A percentile compares a stretch with the other conserved stretches of the same genome.
phyloP scores from a whole-genome alignment of 2,797 vertebrate genomes.

The Presbytis comata region DNA sequence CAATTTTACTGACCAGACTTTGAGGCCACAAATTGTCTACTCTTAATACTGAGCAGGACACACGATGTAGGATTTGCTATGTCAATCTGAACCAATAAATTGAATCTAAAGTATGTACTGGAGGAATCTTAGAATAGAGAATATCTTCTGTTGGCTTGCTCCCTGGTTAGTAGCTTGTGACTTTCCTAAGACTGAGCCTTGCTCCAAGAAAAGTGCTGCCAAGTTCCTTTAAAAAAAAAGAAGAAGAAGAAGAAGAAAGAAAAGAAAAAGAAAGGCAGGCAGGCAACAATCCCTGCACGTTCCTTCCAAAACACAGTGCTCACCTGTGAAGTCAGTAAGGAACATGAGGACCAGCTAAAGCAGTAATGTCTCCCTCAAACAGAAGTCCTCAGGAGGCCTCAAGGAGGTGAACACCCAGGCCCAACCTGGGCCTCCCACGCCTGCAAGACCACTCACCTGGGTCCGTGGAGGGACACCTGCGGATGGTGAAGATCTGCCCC shows the following conservation, averaged over 20 bases:
- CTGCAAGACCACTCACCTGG: slow-evolving; percentile 87
- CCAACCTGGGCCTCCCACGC: fast-evolving
- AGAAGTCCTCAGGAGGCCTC: background rate
- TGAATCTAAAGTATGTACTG: fast-evolving
- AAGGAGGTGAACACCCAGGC: fast-evolving
- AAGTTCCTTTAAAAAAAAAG: background rate
- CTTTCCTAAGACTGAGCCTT: background rate
- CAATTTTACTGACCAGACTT: background rate
- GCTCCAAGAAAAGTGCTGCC: background rate
- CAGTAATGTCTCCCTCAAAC: background rate
- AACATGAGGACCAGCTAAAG: fast-evolving
- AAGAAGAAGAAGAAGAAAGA: background rate
- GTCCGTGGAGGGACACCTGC: slow-evolving; percentile 93
- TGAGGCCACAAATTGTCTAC: background rate
- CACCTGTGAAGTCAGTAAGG: fast-evolving
- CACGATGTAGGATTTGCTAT: background rate
- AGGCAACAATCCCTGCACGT: fast-evolving
- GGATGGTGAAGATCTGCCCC: slow-evolving; percentile 98
- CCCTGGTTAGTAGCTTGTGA: background rate
- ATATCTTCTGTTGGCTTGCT: background rate
- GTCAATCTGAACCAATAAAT: background rate
- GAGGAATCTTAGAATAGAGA: background rate
- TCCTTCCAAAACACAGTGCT: background rate
- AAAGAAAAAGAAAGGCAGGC: background rate
- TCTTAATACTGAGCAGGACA: background rate